These are phyloP conservation scores for Trypoxylus dichotomus DNA, from an alignment of 1,140 invertebrate species.

Conservation along the genomic window DNA sequence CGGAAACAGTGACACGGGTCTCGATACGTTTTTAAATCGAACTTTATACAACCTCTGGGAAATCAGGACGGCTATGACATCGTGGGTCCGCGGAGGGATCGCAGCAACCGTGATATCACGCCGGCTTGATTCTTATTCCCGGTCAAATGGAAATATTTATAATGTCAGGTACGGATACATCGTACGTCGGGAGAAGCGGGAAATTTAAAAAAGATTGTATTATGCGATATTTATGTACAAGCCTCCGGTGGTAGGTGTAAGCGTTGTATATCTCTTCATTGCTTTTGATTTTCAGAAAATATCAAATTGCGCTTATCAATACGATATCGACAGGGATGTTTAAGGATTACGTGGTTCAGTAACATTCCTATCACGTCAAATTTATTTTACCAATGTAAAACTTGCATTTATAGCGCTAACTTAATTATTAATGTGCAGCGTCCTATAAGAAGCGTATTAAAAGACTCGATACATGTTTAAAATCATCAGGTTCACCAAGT, in stretches of 20 bases:
- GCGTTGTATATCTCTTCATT: no score
- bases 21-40: constrained; percentile 53
- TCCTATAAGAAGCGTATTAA: no score
- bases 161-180: constrained; percentile 26
- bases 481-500: no score
- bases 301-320: no score
- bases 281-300: no score
- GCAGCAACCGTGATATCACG: constrained; percentile 36
- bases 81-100: constrained; percentile 36
- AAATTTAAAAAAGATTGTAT: constrained; percentile 4
- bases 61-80: constrained; percentile 49
- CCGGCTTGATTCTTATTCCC: constrained; percentile 47
- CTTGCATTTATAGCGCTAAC: no score
- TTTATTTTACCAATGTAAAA: no score
- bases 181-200: background rate
- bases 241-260: background rate
- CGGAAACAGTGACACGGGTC: constrained; percentile 44
- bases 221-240: constrained; percentile 1
- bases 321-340: no score
- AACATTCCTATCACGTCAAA: no score
- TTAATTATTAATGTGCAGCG: no score
- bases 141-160: constrained; percentile 48
- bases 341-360: no score
- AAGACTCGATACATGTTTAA: no score
- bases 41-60: constrained; percentile 53